Base-by-base conservation (phyloP, 2,888 invertebrate species). In the Eilema caniola region DNA sequence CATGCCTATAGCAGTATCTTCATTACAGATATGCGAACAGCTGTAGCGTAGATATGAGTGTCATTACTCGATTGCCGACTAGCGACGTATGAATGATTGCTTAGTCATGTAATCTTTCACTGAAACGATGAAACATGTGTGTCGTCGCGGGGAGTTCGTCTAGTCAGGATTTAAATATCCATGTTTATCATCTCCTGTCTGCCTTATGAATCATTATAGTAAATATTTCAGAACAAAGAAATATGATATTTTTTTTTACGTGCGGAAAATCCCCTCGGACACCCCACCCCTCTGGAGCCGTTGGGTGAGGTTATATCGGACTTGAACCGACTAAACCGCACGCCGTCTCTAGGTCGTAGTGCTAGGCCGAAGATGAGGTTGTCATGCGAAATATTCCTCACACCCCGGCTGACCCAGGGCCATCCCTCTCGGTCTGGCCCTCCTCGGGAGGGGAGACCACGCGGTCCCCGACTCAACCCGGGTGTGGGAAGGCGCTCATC, bases 101-200 rank as follows among this genome's bases (percentile, higher is more conserved):
- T 90, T 88, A 93, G 85, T 93, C 87, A 93, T 83, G 74, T n/a
- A 72, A 73, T 86, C 85, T 88, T 93, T 90, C 90, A 83, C 89
- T 91, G 93, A 90, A 92, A 88, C 85, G 87, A 90, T 92, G 92
- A 91, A 90, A 84, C 90, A 89, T 82, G 24, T 70, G 72, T 75
- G 79, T 84, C 81, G 84, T 88, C 85, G 89, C 78, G 82, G 83
- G 82, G 82, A 78, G 62, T 75, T 31, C 75, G 73, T 73, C 78
- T 83, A 84, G 82, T 77, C 76, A 74, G 79, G 79, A 79, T 75
- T 76, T 79, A 86, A 75, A 80, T 84, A 75, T 79, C 78, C 72
- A 72, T 71, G 62, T 80, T 82, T 82, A 83, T 79, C 79, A 70
- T 68, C 71, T 81, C 71, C 75, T 72, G 72, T 72, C 80, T 75